phyloP scores from a whole-genome alignment of 2,888 invertebrate genomes.

The Drosophila lutescens region DNA sequence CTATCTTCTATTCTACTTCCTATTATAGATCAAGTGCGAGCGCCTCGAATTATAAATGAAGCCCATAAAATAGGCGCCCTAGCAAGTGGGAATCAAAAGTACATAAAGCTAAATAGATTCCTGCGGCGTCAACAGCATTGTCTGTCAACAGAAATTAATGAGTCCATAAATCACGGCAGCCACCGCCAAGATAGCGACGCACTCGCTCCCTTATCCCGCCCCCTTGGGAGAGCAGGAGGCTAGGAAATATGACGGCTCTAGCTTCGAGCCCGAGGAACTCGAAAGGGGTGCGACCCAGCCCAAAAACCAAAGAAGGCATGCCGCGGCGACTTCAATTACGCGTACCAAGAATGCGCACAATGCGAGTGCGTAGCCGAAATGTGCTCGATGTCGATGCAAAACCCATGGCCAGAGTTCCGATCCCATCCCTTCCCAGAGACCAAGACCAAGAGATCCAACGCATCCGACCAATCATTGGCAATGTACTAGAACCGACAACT shows the following conservation, averaged over 20 bases:
- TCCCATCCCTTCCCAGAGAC: not conserved
- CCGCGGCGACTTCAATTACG: slow-evolving; percentile 82
- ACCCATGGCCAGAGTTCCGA: slow-evolving; percentile 32
- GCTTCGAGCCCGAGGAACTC: slow-evolving; percentile 52
- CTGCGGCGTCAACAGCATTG: slow-evolving; percentile 81
- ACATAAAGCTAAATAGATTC: slow-evolving; percentile 79
- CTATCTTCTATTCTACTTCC: not conserved
- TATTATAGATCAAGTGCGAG: slow-evolving; percentile 15
- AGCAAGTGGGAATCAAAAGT: slow-evolving; percentile 60
- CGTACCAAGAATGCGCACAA: slow-evolving; percentile 74
- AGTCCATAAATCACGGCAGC: slow-evolving; percentile 82
- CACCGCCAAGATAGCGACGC: slow-evolving; percentile 57
- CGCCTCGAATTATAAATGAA: slow-evolving; percentile 63
- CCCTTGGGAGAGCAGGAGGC: slow-evolving; percentile 15
- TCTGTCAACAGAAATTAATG: slow-evolving; percentile 84
- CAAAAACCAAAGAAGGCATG: slow-evolving; percentile 51
- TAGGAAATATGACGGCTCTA: slow-evolving; percentile 67
- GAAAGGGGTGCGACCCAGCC: slow-evolving; percentile 60
- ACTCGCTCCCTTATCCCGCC: slow-evolving; percentile 26
- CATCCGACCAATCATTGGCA: slow-evolving; percentile 81
- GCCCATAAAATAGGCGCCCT: slow-evolving; percentile 57
- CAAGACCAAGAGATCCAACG: slow-evolving; percentile 21
- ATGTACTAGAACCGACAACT: slow-evolving; percentile 76
- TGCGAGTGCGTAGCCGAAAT: slow-evolving; percentile 64
- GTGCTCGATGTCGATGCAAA: slow-evolving; percentile 24